Conservation (phyloP, 1,140 invertebrate species). For the Linepithema humile region DNA sequence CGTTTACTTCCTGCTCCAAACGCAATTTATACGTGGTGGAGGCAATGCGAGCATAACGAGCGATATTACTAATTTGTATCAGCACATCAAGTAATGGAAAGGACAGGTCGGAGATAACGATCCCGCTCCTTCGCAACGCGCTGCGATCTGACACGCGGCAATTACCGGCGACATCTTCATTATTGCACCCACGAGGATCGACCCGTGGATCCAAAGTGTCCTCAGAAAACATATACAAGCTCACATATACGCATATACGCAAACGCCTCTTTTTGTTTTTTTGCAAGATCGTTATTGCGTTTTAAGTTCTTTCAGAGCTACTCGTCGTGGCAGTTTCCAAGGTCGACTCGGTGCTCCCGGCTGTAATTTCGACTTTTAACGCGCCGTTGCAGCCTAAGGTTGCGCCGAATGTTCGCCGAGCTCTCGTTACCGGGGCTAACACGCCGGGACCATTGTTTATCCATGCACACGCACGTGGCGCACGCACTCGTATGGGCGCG, state of each 20-base stretch:
- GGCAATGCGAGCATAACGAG: neutral
- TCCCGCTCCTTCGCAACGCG: conserved; percentile 16
- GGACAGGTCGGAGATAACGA: conserved; percentile 16
- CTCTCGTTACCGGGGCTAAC: conserved; percentile 45
- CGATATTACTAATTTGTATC: conserved; percentile 23
- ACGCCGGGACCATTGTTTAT: conserved; percentile 59
- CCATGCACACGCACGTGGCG: conserved; percentile 26
- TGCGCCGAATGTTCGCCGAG: neutral
- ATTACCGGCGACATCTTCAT: conserved; percentile 34
- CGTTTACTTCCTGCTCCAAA: neutral
- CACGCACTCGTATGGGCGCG: conserved; percentile 38
- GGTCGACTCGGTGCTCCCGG: conserved; percentile 10
- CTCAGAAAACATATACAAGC: neutral
- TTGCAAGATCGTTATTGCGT: conserved; percentile 2
- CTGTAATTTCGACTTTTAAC: conserved; percentile 61
- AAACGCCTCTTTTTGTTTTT: neutral
- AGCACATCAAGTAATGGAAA: neutral
- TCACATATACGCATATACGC: neutral
- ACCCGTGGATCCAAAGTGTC: neutral
- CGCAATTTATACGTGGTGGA: neutral
- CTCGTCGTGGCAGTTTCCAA: conserved; percentile 13
- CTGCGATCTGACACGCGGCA: neutral
- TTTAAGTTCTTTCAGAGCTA: conserved; percentile 17
- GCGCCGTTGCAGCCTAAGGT: neutral
- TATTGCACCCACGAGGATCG: conserved; percentile 4